Evolutionary conservation across 2,888 invertebrate genomes (phyloP).

Genomic region (Xestia c-nigrum): DNA sequence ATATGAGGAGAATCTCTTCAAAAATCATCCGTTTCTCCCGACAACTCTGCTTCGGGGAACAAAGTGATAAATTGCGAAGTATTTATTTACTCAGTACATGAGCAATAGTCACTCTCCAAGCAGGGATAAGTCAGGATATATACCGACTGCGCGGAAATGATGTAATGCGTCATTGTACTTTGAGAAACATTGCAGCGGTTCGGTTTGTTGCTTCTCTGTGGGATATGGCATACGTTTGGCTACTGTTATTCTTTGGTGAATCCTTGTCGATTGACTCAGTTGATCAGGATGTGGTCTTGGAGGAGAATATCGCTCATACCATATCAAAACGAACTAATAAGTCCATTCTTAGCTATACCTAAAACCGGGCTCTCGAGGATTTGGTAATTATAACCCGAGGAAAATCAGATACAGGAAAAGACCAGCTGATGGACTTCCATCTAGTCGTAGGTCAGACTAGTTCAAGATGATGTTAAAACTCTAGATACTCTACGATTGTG

Average conservation of each 20-base stretch:
- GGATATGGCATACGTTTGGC: background rate
- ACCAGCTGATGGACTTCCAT: too few species aligned
- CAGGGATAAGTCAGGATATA: constrained; percentile 45
- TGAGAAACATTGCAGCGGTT: constrained; percentile 27
- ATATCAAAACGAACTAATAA: background rate
- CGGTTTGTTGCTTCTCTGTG: constrained; percentile 8
- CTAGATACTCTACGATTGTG: too few species aligned
- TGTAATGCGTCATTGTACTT: constrained; percentile 60
- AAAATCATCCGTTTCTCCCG: constrained; percentile 35
- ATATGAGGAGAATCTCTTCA: constrained; percentile 19
- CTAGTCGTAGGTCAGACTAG: too few species aligned
- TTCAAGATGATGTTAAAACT: too few species aligned
- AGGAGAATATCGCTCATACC: background rate
- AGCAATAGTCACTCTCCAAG: constrained; percentile 54
- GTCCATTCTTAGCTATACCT: background rate
- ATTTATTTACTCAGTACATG: constrained; percentile 61
- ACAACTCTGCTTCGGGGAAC: constrained; percentile 39
- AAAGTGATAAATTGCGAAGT: constrained; percentile 63
- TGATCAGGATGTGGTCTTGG: background rate
- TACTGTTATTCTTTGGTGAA: background rate
- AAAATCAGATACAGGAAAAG: too few species aligned
- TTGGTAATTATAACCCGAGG: background rate
- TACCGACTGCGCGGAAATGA: constrained; percentile 53
- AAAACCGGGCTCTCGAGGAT: background rate
- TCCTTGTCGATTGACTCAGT: background rate